phyloP scores from a whole-genome alignment of 2,113 vertebrate genomes.

The Lucifuga dentata region DNA sequence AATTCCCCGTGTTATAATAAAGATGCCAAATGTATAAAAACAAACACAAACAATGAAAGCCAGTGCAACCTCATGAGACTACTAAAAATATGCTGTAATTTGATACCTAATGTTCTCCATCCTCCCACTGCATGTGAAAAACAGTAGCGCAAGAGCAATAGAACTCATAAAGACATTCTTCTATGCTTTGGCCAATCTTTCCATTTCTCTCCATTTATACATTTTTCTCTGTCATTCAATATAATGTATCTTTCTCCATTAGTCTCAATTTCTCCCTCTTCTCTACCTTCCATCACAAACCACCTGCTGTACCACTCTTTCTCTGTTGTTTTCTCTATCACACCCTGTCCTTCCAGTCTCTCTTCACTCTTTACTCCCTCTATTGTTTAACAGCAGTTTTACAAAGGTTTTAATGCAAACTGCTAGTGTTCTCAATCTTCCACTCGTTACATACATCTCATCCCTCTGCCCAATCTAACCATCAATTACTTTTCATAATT shows the following conservation, averaged over 20 bases:
- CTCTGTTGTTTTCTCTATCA: constrained; percentile 16
- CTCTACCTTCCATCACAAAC: not conserved
- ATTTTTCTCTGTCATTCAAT: constrained; percentile 2
- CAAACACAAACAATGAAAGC: constrained; percentile 23
- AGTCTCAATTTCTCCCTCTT: not conserved
- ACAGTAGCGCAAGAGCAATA: constrained; percentile 12
- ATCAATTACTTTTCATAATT: not conserved
- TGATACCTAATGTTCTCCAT: constrained; percentile 21
- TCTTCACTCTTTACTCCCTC: not conserved
- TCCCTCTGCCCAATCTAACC: not conserved
- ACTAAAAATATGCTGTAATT: constrained; percentile 37
- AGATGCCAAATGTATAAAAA: constrained; percentile 16
- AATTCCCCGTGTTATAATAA: constrained; percentile 9
- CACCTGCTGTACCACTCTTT: not conserved
- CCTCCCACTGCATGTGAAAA: constrained; percentile 24
- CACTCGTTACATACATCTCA: not conserved
- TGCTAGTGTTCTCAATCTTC: not conserved
- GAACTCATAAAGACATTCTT: not conserved
- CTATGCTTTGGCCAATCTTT: not conserved
- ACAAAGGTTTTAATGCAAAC: not conserved
- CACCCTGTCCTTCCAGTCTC: not conserved
- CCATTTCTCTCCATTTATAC: not conserved
- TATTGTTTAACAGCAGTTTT: not conserved
- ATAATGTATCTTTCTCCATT: constrained; percentile 22
- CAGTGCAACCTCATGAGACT: constrained; percentile 2